Conservation (phyloP, 2,888 invertebrate species). For the Mythimna loreyi region DNA sequence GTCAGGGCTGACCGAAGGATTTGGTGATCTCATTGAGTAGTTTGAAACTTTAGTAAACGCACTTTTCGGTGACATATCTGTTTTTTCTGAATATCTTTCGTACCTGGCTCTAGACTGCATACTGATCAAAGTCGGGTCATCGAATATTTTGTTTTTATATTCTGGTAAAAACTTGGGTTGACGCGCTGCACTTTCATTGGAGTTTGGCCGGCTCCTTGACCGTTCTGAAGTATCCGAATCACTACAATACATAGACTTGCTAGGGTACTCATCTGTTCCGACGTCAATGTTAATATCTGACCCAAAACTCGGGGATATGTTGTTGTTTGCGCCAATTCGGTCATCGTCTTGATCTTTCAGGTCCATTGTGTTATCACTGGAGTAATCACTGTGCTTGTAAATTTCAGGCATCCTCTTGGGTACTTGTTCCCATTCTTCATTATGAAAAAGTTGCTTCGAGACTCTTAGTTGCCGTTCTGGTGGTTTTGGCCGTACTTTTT, state of each 20-base stretch:
- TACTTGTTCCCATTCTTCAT: slow-evolving; percentile 87
- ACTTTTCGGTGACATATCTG: slow-evolving; percentile 92
- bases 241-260: slow-evolving; percentile 86
- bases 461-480: slow-evolving; percentile 90
- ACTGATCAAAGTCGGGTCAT: slow-evolving; percentile 90
- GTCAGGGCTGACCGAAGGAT: slow-evolving; percentile 94
- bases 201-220: slow-evolving; percentile 88
- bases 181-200: slow-evolving; percentile 89
- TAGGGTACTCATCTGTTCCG: slow-evolving; percentile 89
- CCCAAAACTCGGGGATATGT: slow-evolving; percentile 87
- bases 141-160: slow-evolving; percentile 91
- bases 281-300: slow-evolving; percentile 89
- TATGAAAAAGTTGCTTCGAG: slow-evolving; percentile 87
- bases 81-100: slow-evolving; percentile 86
- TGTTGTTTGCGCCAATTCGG: slow-evolving; percentile 83
- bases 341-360: slow-evolving; percentile 86
- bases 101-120: slow-evolving; percentile 89
- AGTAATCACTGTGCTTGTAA: slow-evolving; percentile 85
- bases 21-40: slow-evolving; percentile 90
- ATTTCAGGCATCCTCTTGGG: slow-evolving; percentile 84
- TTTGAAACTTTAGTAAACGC: slow-evolving; percentile 96
- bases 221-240: slow-evolving; percentile 88
- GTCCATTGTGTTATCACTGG: slow-evolving; percentile 81
- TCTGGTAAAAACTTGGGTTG: slow-evolving; percentile 89
- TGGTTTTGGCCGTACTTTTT: slow-evolving; percentile 93